Percentiles rank a stretch among this genome's conserved stretches.
Evolutionary conservation across 2,113 vertebrate genomes (phyloP).

Genomic region (Setophaga kirtlandii): DNA sequence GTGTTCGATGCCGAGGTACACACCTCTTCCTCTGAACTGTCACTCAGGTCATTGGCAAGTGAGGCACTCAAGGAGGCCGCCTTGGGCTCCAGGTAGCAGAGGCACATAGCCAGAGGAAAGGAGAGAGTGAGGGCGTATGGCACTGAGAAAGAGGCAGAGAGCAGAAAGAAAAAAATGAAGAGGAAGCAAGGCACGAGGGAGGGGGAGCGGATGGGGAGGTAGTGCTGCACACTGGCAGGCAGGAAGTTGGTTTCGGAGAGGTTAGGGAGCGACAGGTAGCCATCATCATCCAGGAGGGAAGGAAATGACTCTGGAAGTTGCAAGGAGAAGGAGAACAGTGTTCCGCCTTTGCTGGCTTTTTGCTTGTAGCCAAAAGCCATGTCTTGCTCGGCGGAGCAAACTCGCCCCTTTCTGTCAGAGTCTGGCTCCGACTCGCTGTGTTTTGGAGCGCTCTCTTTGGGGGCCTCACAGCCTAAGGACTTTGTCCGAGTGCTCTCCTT

Average conservation of each 20-base stretch:
- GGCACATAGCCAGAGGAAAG: conserved; percentile 98
- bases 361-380: conserved; percentile 82
- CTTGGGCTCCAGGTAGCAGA: conserved; percentile 99
- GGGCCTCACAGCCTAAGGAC: conserved; percentile 66
- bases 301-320: conserved; percentile 93
- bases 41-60: conserved; percentile 96
- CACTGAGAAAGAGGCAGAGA: conserved; percentile 96
- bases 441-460: conserved; percentile 43
- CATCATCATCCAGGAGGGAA: conserved; percentile 91
- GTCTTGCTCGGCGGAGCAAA: conserved; percentile 79
- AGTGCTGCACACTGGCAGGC: conserved; percentile 89
- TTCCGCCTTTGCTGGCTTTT: conserved; percentile 80
- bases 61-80: conserved; percentile 95
- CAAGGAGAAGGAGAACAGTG: conserved; percentile 96
- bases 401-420: conserved; percentile 78
- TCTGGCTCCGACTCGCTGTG: conserved; percentile 65
- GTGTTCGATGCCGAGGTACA: conserved; percentile 86
- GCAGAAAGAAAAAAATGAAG: conserved; percentile 98
- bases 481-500: conserved; percentile 79
- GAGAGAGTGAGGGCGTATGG: conserved; percentile 97
- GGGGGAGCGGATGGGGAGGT: conserved; percentile 91
- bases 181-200: conserved; percentile 97
- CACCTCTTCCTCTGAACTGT: conserved; percentile 99
- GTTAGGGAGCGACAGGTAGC: conserved; percentile 94
- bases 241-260: conserved; percentile 90